Base-by-base conservation (phyloP, 2,113 vertebrate species). In the Gopherus evgoodei region DNA sequence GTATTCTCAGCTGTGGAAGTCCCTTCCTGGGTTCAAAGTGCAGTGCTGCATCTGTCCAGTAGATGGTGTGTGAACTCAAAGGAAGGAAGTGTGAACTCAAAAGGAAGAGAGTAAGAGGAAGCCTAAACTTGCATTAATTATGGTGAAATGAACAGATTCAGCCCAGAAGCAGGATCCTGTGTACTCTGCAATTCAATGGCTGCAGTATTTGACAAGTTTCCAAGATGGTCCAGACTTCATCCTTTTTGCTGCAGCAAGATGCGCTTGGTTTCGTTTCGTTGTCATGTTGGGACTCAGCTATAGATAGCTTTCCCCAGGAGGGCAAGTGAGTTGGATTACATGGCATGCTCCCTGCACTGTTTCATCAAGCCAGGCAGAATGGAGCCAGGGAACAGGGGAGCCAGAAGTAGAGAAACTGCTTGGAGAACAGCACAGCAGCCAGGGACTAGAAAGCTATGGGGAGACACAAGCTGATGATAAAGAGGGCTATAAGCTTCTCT, bases 51-150 rank as follows among this genome's bases (percentile, higher is more conserved):
- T 0, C 2, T 2, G 57, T 50, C 90, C 95, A 3, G 1, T 86
- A 96, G 97, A 6, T 92, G 93, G 95, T 90, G 83, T 12, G 16
- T 31, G 35, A 95, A 86, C 62, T 83, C 62, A 72, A 91, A 81
- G 6, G 42, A 88, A 89, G 75, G 47, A 81, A 89, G 50, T 29
- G 42, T 29, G 35, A 95, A 86, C 78, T 83, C 72, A 72, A 92
- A 92, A 81, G 6, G 42, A 88, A 89, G 76, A 13, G 44, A 11
- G 65, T 84, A 29, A 29, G 3, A 47, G 5, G 22, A 54, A 76
- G 56, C 42, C 17, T 79, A 5, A 59, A 31, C 11, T 4, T 87
- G 59, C 5, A 38, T 54, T 72, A 21, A 38, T 50, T 38, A 38
- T 21, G 19, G 35, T 38, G 65, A 19, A 38, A 72, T 11, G 4